Evolutionary conservation across 2,797 vertebrate genomes (phyloP), one percentile per base, ranked within the genome.

Genomic region (Limosa lapponica): DNA sequence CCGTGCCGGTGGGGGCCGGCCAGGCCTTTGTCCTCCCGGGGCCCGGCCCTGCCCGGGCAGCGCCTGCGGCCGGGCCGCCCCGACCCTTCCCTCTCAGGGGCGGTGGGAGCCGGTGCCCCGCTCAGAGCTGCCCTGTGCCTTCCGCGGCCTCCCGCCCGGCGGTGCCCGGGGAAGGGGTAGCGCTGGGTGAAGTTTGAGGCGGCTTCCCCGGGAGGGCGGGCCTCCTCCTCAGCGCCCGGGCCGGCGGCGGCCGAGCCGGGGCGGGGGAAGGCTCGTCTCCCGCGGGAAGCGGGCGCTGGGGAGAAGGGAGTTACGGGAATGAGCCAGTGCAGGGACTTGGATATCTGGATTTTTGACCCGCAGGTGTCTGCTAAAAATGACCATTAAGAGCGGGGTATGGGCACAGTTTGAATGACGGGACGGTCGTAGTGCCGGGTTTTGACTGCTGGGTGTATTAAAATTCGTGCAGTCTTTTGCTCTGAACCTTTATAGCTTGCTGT

Each of bases 11-110:
- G 23, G 51, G 81, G 61, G 66, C 37, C 22, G 23, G 66, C 52
- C 58, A 37, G 90, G 94, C 82, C 92, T 94, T 96, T 95, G 95
- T 95, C 79, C 88, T 82, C 78, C 32, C 22, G 61, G 52, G 55
- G 74, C 61, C 43, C 10, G 65, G 80, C 71, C 41, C 23, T 70
- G 70, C 65, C 39, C 25, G 20, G 77, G 48, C 82, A 58, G 85
- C 43, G 65, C 48, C 57, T 14, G 64, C 28, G 13, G 37, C 36
- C 27, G n/a, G 39, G 28, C 57, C 30, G 24, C 28, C 51, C 43
- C 34, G 64, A 20, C 8, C 59, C 6, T 20, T 24, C 4, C 22
- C 2, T 30, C 5, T 11, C 13, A 2, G 0, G 2, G 4, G 6
- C 11, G 57, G 19, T 10, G 48, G n/a, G 44, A 75, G 39, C 14